Percentiles rank a stretch among this genome's conserved stretches.
These are phyloP conservation scores for Protonibea diacanthus DNA, from an alignment of 2,797 vertebrate genomes.

Conservation along the genomic window DNA sequence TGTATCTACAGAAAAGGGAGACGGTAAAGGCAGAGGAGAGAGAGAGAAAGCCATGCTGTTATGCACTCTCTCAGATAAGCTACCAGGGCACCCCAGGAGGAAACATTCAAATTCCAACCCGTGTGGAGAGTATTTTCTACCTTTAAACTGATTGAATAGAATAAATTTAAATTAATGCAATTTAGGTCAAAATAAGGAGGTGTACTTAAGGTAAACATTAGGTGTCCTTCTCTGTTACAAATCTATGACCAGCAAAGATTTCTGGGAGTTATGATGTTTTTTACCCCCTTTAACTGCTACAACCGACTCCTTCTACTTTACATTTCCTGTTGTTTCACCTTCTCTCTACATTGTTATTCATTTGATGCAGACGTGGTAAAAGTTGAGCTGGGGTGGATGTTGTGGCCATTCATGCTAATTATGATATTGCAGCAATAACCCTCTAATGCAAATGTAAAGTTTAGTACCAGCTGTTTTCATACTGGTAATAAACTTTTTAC, in stretches of 20 bases:
- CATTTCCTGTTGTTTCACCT: background rate
- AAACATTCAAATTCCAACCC: background rate
- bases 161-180: background rate
- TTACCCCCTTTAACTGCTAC: too few relatives aligned
- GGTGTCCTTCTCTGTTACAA: background rate
- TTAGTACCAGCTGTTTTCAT: slow-evolving; percentile 1
- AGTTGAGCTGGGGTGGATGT: background rate
- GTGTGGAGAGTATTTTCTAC: background rate
- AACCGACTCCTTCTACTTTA: too few relatives aligned
- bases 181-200: background rate
- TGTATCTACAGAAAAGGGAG: too few relatives aligned
- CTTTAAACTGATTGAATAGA: background rate
- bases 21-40: too few relatives aligned
- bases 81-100: background rate
- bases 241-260: background rate
- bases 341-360: background rate
- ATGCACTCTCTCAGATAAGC: too few relatives aligned
- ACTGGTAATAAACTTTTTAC: background rate
- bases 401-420: background rate
- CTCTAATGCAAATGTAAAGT: background rate
- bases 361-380: background rate
- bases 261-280: background rate
- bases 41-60: too few relatives aligned
- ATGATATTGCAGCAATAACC: background rate
- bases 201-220: background rate